Percentiles rank a stretch among this genome's conserved stretches.
Conservation (phyloP, 2,888 invertebrate species). For the Pycnomerus fuliginosus region DNA sequence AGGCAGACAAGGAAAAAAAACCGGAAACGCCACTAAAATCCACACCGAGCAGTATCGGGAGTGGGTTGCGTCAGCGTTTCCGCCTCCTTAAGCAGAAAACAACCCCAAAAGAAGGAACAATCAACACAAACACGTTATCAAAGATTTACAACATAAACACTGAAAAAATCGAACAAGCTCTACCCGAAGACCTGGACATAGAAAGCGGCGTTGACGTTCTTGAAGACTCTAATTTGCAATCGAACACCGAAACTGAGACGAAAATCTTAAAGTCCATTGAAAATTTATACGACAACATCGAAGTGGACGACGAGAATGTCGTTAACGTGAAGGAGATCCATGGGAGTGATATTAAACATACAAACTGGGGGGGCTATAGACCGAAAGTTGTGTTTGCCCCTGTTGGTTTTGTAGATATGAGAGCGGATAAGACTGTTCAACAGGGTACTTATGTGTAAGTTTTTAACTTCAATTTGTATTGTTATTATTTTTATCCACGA, state of each 20-base stretch:
- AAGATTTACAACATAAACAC: constrained; percentile 47
- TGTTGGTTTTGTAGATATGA: constrained; percentile 46
- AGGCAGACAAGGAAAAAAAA: constrained; percentile 40
- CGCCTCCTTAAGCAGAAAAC: constrained; percentile 32
- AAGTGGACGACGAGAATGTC: constrained; percentile 36
- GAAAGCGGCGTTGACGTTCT: constrained; percentile 48
- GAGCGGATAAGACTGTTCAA: constrained; percentile 21
- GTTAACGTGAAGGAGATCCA: constrained; percentile 35
- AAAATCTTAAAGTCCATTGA: constrained; percentile 32
- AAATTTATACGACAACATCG: constrained; percentile 38
- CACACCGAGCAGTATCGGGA: constrained; percentile 1
- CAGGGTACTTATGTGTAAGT: not conserved
- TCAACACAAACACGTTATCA: constrained; percentile 37
- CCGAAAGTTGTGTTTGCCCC: constrained; percentile 43
- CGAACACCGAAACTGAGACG: constrained; percentile 9
- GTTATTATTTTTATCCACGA: no score
- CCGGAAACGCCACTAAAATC: not conserved
- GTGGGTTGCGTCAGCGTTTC: constrained; percentile 38
- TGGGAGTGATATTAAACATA: constrained; percentile 33
- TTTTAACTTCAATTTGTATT: not conserved
- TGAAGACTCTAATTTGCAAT: constrained; percentile 25
- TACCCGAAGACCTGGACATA: constrained; percentile 38
- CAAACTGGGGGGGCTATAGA: constrained; percentile 21
- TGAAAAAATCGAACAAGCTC: constrained; percentile 39
- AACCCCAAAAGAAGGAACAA: constrained; percentile 35